Base-by-base conservation (phyloP, 2,113 vertebrate species). In the Peromyscus maniculatus region DNA sequence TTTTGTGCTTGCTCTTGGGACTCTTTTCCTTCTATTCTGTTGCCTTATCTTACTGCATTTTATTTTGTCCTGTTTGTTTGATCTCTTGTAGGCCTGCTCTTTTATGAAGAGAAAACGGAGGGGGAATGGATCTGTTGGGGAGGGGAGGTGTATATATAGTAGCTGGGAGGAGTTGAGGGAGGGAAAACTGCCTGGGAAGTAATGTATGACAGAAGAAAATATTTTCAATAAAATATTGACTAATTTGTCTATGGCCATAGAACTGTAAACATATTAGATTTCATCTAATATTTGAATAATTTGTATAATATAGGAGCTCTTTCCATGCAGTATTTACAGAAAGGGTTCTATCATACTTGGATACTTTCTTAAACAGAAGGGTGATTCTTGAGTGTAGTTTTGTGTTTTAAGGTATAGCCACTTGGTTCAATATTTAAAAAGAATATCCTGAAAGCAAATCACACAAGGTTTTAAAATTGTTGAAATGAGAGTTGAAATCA, bases 401-500 rank as follows among this genome's bases (percentile, higher is more conserved):
- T 92, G 12, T 92, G 86, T 91, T 93, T 89, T 91, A 77, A 26
- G 82, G 4, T 77, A 22, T 36, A 91, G 21, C 3, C 92, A 4
- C 33, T 49, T 28, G 24, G 67, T 83, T 90, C 33, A 69, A 92
- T 6, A 86, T 15, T 39, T 26, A 91, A 79, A 62, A 91, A 62
- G 39, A 87, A 93, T 75, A 92, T n/a, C 28, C 24, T 74, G 46
- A 90, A 92, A 78, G 5, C n/a, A 89, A 83, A 31, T 7, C 74
- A 83, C n/a, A 90, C 2, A 33, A 28, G 16, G 69, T 97, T 93
- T 46, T 88, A 43, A 64, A 66, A 89, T 90, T 77, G 21, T 93
- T 82, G 17, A 36, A 66, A 89, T 82, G n/a, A 93, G 72, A 94
- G 77, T 89, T 22, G 64, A 97, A 94, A 91, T 83, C 49, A 66